These are phyloP conservation scores for Ctenicera cuprea DNA, from an alignment of 2,888 invertebrate species.

Conservation along the genomic window DNA sequence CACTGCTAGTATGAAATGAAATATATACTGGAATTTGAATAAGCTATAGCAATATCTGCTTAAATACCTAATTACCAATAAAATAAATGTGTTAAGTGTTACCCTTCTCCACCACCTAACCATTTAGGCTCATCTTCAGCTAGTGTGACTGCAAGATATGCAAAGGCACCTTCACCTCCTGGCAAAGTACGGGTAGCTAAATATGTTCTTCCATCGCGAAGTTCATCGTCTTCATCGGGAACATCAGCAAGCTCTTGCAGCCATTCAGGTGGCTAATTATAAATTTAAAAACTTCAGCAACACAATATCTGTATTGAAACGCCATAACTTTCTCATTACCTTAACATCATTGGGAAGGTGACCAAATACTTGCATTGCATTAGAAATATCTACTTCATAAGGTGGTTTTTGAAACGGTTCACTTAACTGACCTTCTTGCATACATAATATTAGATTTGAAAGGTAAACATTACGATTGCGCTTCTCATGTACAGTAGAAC, in stretches of 20 bases:
- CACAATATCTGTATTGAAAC: too few species aligned
- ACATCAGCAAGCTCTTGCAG: conserved; percentile 62
- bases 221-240: conserved; percentile 57
- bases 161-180: conserved; percentile 71
- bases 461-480: conserved; percentile 72
- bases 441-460: conserved; percentile 70
- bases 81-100: too few species aligned
- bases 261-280: conserved; percentile 65
- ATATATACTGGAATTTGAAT: too few species aligned
- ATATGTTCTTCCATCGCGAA: conserved; percentile 70
- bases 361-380: conserved; percentile 67
- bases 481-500: conserved; percentile 67
- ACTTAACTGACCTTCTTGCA: conserved; percentile 69
- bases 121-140: conserved; percentile 69
- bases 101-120: conserved; percentile 68
- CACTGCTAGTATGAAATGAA: too few species aligned
- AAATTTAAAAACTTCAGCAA: not conserved
- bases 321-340: too few species aligned
- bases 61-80: too few species aligned
- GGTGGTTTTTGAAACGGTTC: conserved; percentile 69
- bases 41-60: too few species aligned
- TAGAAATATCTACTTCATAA: conserved; percentile 66
- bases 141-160: conserved; percentile 71
- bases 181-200: conserved; percentile 72
- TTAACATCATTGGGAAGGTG: conserved; percentile 50